phyloP scores from a whole-genome alignment of 2,113 vertebrate species.

The Anguilla rostrata region DNA sequence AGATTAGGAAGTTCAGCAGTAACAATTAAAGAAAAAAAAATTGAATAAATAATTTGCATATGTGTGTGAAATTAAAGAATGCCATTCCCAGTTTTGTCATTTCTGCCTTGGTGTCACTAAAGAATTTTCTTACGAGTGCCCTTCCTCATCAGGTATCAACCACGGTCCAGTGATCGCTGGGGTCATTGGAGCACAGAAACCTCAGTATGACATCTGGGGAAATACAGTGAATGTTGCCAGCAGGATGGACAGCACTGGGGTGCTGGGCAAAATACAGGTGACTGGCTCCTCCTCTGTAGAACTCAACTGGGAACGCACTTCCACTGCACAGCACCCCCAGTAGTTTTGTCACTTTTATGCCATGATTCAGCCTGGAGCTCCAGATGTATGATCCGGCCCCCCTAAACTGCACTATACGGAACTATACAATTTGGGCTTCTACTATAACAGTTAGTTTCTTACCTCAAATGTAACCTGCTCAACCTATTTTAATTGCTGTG shows the following conservation, averaged over 20 bases:
- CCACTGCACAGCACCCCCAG: neutral
- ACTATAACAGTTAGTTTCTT: too few relatives aligned
- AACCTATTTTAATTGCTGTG: too few relatives aligned
- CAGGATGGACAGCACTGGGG: conserved; percentile 95
- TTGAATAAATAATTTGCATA: neutral
- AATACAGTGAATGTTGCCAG: conserved; percentile 97
- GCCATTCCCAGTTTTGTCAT: neutral
- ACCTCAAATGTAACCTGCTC: too few relatives aligned
- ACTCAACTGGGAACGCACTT: neutral
- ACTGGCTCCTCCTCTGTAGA: neutral
- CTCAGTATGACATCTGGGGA: conserved; percentile 98
- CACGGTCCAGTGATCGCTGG: conserved; percentile 96
- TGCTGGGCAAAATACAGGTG: conserved; percentile 96
- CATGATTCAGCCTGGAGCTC: too few relatives aligned
- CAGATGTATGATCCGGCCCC: too few relatives aligned
- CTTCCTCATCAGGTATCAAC: conserved; percentile 81
- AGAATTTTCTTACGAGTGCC: conserved; percentile 19
- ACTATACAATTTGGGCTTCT: too few relatives aligned
- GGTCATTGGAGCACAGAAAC: conserved; percentile 97
- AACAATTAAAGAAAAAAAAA: neutral
- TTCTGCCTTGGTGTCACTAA: neutral
- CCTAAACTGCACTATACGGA: too few relatives aligned
- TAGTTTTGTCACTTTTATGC: neutral
- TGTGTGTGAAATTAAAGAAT: neutral
- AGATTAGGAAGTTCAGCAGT: neutral